phyloP scores from a whole-genome alignment of 2,113 vertebrate species.

The Coturnix japonica region DNA sequence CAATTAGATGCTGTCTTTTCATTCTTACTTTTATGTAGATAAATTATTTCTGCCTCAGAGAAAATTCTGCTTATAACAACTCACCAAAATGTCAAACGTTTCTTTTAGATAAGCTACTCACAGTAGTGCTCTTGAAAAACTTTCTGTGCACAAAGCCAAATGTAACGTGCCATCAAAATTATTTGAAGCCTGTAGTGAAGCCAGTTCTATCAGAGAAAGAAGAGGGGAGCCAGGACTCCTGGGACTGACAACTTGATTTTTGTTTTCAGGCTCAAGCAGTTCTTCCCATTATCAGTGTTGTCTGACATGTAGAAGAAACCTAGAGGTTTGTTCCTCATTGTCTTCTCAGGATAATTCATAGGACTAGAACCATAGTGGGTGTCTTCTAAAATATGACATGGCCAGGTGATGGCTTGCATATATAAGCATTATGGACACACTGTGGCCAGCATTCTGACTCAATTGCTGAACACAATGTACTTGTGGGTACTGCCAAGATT shows the following conservation, averaged over 20 bases:
- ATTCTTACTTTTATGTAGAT: neutral
- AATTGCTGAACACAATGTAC: neutral
- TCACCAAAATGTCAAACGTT: neutral
- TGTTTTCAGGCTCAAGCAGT: neutral
- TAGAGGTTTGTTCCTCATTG: neutral
- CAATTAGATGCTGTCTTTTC: neutral
- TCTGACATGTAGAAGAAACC: neutral
- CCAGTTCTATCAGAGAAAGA: neutral
- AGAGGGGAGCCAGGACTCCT: neutral
- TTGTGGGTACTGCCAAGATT: neutral
- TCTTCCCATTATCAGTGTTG: neutral
- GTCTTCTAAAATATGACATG: neutral
- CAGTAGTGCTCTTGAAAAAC: neutral
- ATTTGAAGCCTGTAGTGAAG: neutral
- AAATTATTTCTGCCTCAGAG: conserved; percentile 3
- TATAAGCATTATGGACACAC: neutral
- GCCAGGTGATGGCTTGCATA: neutral
- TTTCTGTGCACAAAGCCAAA: neutral
- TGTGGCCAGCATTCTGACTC: neutral
- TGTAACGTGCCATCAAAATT: neutral
- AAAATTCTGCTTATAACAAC: neutral
- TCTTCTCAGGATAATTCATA: neutral
- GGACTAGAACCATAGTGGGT: neutral
- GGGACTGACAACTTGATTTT: neutral
- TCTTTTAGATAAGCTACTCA: neutral